Evolutionary conservation across 1,140 invertebrate species (phyloP).

Genomic region (Drosophila chauvacae): DNA sequence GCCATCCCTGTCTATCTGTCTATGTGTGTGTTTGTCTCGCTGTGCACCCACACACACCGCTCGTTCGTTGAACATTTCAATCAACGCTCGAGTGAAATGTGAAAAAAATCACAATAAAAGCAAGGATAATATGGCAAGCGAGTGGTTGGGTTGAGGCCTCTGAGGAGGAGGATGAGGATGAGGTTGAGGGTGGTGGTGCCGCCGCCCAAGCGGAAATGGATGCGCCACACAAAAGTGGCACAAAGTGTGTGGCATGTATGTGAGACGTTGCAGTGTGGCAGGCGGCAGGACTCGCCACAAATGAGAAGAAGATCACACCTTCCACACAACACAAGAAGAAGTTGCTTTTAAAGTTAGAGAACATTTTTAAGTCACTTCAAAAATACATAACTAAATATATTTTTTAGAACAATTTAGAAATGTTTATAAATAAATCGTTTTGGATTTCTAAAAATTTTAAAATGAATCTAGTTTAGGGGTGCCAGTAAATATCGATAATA

Average conservation of each 20-base stretch:
- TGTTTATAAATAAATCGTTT: no score
- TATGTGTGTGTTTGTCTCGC: background rate
- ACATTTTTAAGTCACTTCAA: background rate
- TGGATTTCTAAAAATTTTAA: no score
- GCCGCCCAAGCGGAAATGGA: slow-evolving; percentile 76
- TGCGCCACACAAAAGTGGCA: slow-evolving; percentile 81
- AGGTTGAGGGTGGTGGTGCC: background rate
- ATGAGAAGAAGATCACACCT: slow-evolving; percentile 10
- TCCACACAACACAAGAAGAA: background rate
- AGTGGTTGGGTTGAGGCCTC: slow-evolving; percentile 3
- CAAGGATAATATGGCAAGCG: slow-evolving; percentile 71
- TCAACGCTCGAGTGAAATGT: slow-evolving; percentile 82
- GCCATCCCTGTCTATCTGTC: slow-evolving; percentile 11
- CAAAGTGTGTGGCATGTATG: slow-evolving; percentile 70
- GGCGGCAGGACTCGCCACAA: slow-evolving; percentile 27
- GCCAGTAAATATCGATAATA: no score
- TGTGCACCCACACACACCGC: background rate
- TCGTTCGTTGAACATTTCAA: slow-evolving; percentile 74
- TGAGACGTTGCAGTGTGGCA: slow-evolving; percentile 37
- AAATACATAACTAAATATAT: background rate
- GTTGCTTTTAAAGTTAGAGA: background rate
- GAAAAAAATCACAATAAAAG: slow-evolving; percentile 73
- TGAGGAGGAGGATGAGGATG: background rate
- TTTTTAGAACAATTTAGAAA: background rate
- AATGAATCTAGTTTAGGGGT: no score